Evolutionary conservation across 2,797 vertebrate species (phyloP).

Genomic region (Philypnodon macrostomus): DNA sequence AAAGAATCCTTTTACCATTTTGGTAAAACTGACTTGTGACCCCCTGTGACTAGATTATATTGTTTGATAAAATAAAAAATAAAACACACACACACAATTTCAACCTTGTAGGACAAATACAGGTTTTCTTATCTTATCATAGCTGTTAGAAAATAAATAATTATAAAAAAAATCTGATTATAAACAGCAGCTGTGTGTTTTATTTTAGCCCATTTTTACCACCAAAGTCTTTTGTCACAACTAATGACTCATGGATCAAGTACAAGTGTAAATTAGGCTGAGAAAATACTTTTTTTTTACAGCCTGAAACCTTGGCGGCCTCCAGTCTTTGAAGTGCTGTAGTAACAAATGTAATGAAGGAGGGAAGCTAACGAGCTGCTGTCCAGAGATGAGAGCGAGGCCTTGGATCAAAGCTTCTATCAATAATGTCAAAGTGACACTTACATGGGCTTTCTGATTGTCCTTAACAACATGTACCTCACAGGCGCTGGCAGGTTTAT

Average conservation of each 20-base stretch:
- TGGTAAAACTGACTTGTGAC: no score
- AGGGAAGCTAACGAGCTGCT: conserved; percentile 44
- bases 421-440: conserved; percentile 23
- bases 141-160: no score
- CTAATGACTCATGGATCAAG: conserved; percentile 70
- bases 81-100: no score
- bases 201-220: no score
- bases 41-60: no score
- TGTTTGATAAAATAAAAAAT: no score
- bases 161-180: not conserved
- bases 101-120: no score
- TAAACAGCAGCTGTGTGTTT: no score
- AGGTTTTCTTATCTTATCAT: no score
- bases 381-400: conserved; percentile 24
- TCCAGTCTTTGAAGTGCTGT: conserved; percentile 41
- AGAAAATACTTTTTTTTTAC: conserved; percentile 60
- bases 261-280: conserved; percentile 69
- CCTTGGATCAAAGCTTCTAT: conserved; percentile 28
- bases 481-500: not conserved
- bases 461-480: not conserved
- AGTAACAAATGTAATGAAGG: conserved; percentile 46
- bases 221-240: conserved; percentile 37
- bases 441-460: conserved; percentile 2
- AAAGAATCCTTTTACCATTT: no score
- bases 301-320: conserved; percentile 56